These are phyloP conservation scores for Bombus breviceps DNA, from an alignment of 1,140 invertebrate species.

Conservation along the genomic window DNA sequence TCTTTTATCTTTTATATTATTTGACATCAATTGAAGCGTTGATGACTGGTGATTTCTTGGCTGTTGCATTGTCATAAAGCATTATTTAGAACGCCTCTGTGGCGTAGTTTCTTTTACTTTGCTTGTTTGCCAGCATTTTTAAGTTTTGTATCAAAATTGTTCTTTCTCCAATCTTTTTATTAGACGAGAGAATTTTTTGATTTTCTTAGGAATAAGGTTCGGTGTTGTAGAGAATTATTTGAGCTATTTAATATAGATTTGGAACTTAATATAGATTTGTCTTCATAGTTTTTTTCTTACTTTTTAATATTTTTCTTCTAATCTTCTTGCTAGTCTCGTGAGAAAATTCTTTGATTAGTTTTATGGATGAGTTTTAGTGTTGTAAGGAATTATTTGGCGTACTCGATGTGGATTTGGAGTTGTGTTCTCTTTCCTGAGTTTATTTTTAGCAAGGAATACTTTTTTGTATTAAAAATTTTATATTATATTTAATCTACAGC, in stretches of 20 bases:
- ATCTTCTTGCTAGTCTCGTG: neutral
- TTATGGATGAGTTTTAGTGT: neutral
- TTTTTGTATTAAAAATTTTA: neutral
- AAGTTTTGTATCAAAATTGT: neutral
- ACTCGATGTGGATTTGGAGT: neutral
- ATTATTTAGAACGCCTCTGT: neutral
- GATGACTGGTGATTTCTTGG: too few species aligned
- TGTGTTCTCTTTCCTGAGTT: neutral
- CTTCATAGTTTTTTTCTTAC: neutral
- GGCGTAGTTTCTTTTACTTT: too few species aligned
- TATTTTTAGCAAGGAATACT: neutral
- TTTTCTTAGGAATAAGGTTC: neutral
- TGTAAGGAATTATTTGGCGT: neutral
- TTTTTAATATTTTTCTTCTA: neutral
- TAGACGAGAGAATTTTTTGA: neutral
- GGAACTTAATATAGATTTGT: neutral
- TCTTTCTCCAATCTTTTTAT: neutral
- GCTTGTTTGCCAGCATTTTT: neutral
- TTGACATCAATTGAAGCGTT: too few species aligned
- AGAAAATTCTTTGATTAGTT: neutral
- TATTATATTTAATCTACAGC: neutral
- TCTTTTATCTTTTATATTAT: neutral
- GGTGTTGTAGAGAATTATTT: neutral
- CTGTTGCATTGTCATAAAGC: too few species aligned
- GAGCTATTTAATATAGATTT: neutral